Base-by-base conservation (phyloP, 2,113 vertebrate species). In the Indri indri region DNA sequence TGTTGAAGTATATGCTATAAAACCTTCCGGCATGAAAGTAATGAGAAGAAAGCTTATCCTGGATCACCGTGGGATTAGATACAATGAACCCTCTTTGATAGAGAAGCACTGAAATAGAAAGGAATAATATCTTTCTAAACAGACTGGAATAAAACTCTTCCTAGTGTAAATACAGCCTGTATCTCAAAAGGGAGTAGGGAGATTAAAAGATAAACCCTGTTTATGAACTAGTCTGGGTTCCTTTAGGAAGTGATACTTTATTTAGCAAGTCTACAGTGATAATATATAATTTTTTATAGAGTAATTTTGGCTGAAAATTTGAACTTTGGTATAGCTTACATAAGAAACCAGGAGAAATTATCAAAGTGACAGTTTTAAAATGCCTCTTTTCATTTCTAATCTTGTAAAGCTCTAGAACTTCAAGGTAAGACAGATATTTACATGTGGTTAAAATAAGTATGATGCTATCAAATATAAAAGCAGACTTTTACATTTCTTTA, bases 401-500 rank as follows among this genome's bases (percentile, higher is more conserved):
- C 66, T 93, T 89, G 4, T 91, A 47, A 81, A 96, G 87, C 30
- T 89, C 30, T 71, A 80, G n/a, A 8, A 88, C 52, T 82, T 95
- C 12, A 68, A 47, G 66, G 10, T 85, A 88, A 95, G 73, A 85
- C 37, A 74, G 63, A 70, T 95, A 96, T 98, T 98, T 98, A 96
- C 92, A 97, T 96, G 95, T 94, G 92, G 85, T 98, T 97, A 98
- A 98, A 91, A 92, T 94, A 84, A 74, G 50, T 95, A 87, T 96
- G 90, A 94, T 83, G 32, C 92, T 97, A 95, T 98, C 86, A 98
- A 96, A 97, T 85, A 79, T 52, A 98, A 97, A 98, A 90, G 91
- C 94, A 98, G 70, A 81, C 61, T 81, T 94, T 93, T 70, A 87
- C 23, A 22, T 52, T 66, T 89, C 54, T 94, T 50, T 88, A 59